Evolutionary conservation across 2,888 invertebrate species (phyloP).

Genomic region (Anthophora plumipes): DNA sequence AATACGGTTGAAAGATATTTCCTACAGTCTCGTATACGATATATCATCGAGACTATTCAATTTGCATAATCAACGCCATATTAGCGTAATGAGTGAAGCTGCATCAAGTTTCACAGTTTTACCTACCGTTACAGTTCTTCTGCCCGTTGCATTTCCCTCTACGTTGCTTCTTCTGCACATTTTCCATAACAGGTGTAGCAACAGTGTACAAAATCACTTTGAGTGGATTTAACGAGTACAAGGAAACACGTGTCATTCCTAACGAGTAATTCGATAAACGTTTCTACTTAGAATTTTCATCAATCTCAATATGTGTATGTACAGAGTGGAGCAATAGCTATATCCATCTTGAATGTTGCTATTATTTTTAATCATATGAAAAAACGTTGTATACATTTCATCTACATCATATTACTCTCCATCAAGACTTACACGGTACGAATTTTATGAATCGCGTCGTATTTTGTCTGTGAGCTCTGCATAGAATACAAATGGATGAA

Average conservation of each 20-base stretch:
- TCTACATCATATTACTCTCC: no score
- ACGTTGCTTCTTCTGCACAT: conserved; percentile 8
- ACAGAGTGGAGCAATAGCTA: no score
- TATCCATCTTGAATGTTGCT: no score
- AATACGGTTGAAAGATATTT: neutral
- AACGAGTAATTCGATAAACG: neutral
- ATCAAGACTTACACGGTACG: no score
- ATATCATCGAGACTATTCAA: conserved; percentile 3
- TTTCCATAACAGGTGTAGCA: conserved; percentile 44
- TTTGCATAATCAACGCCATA: conserved; percentile 35
- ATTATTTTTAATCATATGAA: no score
- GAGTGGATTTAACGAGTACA: neutral
- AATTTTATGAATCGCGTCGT: no score
- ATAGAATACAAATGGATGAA: no score
- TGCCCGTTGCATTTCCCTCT: conserved; percentile 22
- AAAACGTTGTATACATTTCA: no score
- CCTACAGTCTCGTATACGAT: neutral
- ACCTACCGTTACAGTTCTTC: conserved; percentile 47
- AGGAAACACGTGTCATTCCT: neutral
- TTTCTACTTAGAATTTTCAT: neutral
- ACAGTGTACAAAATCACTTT: no score
- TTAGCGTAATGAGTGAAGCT: conserved; percentile 18
- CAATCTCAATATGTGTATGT: neutral
- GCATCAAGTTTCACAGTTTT: conserved; percentile 36
- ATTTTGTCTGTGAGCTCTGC: no score